A percentile compares a stretch with the other conserved stretches of the same genome.
Evolutionary conservation across 2,113 vertebrate genomes (phyloP).

Genomic region (Odocoileus virginianus): DNA sequence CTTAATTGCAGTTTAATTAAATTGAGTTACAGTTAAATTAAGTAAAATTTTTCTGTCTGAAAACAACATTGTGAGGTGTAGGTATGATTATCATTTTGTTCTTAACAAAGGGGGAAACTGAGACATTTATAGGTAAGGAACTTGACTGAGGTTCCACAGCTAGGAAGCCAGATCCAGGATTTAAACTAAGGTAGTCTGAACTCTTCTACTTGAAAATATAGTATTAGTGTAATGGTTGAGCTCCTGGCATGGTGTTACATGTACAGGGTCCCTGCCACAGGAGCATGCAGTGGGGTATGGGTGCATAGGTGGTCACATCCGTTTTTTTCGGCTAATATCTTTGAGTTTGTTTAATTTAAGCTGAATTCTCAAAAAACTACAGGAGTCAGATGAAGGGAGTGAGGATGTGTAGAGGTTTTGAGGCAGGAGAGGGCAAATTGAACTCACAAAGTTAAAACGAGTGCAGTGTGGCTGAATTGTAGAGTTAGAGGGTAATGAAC

Average conservation of each 20-base stretch:
- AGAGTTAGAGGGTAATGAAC: background rate
- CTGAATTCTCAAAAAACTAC: background rate
- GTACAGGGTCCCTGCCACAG: background rate
- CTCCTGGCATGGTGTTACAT: background rate
- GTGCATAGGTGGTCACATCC: fast-evolving
- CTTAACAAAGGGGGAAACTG: background rate
- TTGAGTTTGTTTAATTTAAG: background rate
- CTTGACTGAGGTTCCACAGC: background rate
- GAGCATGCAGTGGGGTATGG: too few relatives aligned
- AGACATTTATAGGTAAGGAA: background rate
- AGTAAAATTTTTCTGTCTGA: background rate
- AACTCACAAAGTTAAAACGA: background rate
- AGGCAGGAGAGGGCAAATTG: background rate
- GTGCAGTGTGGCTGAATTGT: background rate
- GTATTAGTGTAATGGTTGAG: background rate
- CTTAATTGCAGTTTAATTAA: background rate
- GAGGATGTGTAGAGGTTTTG: too few relatives aligned
- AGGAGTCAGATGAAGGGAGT: background rate
- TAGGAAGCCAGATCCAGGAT: background rate
- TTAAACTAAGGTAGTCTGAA: background rate
- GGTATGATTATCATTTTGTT: background rate
- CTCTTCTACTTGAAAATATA: background rate
- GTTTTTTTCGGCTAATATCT: background rate
- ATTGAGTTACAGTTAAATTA: background rate
- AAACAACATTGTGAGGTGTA: background rate